Conservation (phyloP, 2,797 vertebrate genomes). For the Adelosebastes latens region DNA sequence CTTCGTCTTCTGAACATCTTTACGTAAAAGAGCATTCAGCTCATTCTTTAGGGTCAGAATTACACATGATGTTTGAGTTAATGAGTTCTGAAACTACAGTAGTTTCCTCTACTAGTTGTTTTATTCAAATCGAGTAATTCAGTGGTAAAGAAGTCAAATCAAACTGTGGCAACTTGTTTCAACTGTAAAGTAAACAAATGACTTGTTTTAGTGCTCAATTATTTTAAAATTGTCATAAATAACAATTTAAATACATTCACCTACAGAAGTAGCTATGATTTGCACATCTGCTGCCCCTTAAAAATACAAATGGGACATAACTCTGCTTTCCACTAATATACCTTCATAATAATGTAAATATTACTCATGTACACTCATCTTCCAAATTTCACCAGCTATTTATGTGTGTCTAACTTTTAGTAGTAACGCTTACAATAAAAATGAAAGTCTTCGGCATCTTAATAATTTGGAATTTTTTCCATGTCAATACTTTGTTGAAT, state of each 20-base stretch:
- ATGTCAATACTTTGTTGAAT: not conserved
- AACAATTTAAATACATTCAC: not conserved
- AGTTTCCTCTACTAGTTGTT: not conserved
- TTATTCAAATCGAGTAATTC: not conserved
- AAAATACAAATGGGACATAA: not conserved
- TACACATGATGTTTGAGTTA: not conserved
- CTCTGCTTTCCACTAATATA: not conserved
- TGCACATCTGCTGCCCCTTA: not conserved
- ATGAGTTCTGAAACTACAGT: not conserved
- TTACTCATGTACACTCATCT: not conserved
- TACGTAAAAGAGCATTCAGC: not conserved
- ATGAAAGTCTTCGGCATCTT: too few species aligned
- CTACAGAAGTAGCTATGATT: not conserved
- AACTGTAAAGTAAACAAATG: not conserved
- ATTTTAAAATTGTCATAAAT: not conserved
- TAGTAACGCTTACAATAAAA: not conserved
- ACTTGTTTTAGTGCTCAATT: not conserved
- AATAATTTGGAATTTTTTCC: not conserved
- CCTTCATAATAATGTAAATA: not conserved
- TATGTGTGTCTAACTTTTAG: not conserved
- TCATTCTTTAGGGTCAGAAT: not conserved
- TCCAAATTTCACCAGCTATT: not conserved
- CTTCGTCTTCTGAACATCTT: not conserved
- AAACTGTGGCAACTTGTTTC: not conserved
- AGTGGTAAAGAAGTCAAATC: not conserved